Conservation (phyloP, 2,888 invertebrate genomes). For the Tetragnatha montana region DNA sequence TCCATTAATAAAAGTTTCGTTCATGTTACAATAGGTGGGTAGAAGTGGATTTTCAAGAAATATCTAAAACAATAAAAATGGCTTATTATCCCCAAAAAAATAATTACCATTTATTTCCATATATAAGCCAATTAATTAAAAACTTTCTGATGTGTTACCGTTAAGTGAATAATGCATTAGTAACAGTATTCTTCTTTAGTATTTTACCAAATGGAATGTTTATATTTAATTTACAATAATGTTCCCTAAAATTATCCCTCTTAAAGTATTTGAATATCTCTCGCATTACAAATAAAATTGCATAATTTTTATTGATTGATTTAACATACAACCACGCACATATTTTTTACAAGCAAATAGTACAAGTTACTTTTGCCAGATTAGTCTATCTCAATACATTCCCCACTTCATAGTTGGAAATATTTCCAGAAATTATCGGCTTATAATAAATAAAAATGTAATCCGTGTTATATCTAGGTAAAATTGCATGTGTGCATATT, state of each 20-base stretch:
- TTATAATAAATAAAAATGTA: background rate
- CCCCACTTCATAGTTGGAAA: too few relatives aligned
- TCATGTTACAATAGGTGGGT: slow-evolving; percentile 73
- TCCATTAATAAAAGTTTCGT: slow-evolving; percentile 2
- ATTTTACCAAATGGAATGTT: too few relatives aligned
- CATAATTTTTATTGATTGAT: background rate
- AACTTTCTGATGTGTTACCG: too few relatives aligned
- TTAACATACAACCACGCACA: too few relatives aligned
- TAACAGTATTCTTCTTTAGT: too few relatives aligned
- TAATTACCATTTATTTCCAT: background rate
- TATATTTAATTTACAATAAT: background rate
- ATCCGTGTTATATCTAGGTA: too few relatives aligned
- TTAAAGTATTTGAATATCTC: background rate
- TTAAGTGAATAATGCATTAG: too few relatives aligned
- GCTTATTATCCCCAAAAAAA: background rate
- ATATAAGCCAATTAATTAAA: background rate
- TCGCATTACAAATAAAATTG: background rate
- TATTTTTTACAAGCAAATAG: too few relatives aligned
- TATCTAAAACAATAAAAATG: slow-evolving; percentile 77
- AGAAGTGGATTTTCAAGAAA: slow-evolving; percentile 86
- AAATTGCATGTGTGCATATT: too few relatives aligned
- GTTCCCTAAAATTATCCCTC: too few relatives aligned
- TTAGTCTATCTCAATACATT: too few relatives aligned
- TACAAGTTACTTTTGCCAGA: too few relatives aligned
- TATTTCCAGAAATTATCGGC: background rate